These are phyloP conservation scores for Perithous albicinctus DNA, from an alignment of 2,888 invertebrate species.

Conservation along the genomic window DNA sequence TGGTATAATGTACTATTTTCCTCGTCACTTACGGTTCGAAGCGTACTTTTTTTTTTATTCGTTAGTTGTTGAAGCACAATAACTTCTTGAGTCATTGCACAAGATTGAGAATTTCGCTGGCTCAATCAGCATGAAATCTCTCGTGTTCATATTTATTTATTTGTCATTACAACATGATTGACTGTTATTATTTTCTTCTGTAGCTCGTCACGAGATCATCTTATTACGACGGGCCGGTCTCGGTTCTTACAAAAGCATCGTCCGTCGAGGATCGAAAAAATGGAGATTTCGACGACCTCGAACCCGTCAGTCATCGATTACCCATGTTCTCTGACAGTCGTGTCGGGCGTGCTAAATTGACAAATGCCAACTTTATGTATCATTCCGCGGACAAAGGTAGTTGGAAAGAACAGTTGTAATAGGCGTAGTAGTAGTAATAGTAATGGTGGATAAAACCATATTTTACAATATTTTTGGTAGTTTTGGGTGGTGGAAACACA, in stretches of 20 bases:
- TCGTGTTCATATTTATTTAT: too few relatives aligned
- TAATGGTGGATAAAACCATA: too few relatives aligned
- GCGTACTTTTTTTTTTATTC: too few relatives aligned
- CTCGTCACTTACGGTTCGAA: too few relatives aligned
- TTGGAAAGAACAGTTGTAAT: background rate
- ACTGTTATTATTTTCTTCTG: conserved; percentile 21
- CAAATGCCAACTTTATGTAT: conserved; percentile 80
- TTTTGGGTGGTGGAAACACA: conserved; percentile 84
- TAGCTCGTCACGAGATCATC: conserved; percentile 77
- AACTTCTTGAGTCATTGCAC: too few relatives aligned
- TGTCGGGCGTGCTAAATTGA: conserved; percentile 77
- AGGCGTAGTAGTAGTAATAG: too few relatives aligned
- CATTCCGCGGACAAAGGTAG: conserved; percentile 82
- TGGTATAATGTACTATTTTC: too few relatives aligned
- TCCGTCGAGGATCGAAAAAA: conserved; percentile 78
- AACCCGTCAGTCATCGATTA: conserved; percentile 77
- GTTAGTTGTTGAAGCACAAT: too few relatives aligned
- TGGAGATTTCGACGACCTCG: conserved; percentile 80
- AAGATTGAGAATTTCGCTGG: too few relatives aligned
- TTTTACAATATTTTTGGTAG: conserved; percentile 63
- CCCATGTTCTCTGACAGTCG: conserved; percentile 78
- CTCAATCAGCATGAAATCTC: too few relatives aligned
- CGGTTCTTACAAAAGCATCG: conserved; percentile 76
- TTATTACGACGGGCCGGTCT: conserved; percentile 79
- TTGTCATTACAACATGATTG: background rate